Evolutionary conservation across 92 coral and sea anemone species (phyloP), one percentile per base, ranked within the genome.

Genomic region (Scolanthus callimorphus): DNA sequence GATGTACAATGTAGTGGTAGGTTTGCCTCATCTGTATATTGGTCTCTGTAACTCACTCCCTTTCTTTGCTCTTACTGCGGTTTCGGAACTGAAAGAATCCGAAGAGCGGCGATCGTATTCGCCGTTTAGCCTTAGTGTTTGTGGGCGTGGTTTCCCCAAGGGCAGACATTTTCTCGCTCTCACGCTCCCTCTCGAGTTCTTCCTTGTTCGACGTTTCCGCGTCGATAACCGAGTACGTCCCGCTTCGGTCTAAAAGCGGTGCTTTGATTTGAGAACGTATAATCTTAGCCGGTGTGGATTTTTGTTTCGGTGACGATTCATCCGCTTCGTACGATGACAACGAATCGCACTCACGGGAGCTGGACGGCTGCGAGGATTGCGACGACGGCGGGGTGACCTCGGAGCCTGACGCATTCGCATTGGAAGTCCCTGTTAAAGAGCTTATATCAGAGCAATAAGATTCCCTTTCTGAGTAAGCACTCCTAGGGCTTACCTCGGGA

Each of bases 141-240:
- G 29, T 41, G 39, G 62, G 49, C 26, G 53, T 29, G 24, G 22
- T 68, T 4, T 27, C 27, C 11, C 44, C 51, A 11, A 66, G 51
- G 4, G 27, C 41, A 13, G 12, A 44, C 19, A 30, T 2, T 22
- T 68, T 68, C 17, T 68, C 75, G 29, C 47, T 68, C 24, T 68
- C 75, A 25, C 58, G 52, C 15, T 55, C 65, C 31, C 54, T 37
- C 15, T 34, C 65, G 1, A 59, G 52, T 2, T 43, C 50, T 31
- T 34, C 45, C 8, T 57, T 47, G 15, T 48, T 56, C 12, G 65
- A 27, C 17, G 75, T 43, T 25, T 68, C 75, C 6, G 75, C 75
- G 31, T 68, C 21, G 20, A 68, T 57, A 15, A 68, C 75, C 11
- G 75, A 68, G 44, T 68, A 68, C 26, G 63, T 55, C 17, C 75